phyloP scores from a whole-genome alignment of 2,113 vertebrate species.

The Podarcis muralis region DNA sequence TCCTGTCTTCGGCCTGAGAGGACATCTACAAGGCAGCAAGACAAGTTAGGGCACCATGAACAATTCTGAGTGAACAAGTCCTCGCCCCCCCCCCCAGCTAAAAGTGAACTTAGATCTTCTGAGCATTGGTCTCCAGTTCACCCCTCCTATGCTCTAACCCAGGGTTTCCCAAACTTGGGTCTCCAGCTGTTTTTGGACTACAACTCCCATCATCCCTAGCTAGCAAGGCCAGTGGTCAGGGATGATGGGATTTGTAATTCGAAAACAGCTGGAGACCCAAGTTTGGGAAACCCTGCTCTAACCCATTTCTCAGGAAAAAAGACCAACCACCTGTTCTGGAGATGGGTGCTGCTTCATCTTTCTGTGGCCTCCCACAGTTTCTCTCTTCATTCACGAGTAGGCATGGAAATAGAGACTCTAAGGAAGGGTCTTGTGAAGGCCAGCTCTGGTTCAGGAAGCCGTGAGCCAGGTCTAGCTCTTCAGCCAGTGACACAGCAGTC shows the following conservation, averaged over 20 bases:
- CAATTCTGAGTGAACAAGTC: neutral
- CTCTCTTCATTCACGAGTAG: neutral
- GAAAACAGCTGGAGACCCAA: no score
- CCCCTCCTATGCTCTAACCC: neutral
- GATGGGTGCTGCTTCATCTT: neutral
- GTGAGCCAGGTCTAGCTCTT: neutral
- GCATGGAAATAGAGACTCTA: neutral
- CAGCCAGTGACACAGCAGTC: neutral
- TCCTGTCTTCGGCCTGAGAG: no score
- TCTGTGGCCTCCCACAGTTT: neutral
- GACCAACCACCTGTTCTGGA: neutral
- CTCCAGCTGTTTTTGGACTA: no score
- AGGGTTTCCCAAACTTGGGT: no score
- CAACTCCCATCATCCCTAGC: no score
- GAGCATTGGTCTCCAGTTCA: neutral
- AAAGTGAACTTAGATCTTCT: neutral
- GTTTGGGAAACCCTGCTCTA: no score
- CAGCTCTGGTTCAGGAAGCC: neutral
- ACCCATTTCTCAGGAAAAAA: neutral
- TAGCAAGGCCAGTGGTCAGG: no score
- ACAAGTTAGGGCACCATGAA: neutral
- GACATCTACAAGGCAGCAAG: neutral
- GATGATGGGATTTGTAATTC: no score
- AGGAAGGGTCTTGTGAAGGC: neutral
- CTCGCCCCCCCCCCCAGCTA: neutral